Evolutionary conservation across 1,140 invertebrate genomes (phyloP).

Genomic region (Medauroidea extradentata): DNA sequence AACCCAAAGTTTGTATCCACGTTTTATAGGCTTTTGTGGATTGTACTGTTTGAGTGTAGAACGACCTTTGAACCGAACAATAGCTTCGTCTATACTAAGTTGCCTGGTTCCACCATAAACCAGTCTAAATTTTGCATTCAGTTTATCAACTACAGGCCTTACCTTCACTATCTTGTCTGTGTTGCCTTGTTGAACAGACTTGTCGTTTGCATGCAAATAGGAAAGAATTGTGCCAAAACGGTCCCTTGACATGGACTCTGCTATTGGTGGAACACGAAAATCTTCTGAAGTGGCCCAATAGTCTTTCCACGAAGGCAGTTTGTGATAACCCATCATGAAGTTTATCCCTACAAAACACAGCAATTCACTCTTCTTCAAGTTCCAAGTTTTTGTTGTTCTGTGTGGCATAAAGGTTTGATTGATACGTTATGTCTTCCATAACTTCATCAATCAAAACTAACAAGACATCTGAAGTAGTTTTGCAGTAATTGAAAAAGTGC

Average conservation of each 20-base stretch:
- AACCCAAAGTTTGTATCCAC: constrained; percentile 11
- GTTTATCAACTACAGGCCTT: constrained; percentile 11
- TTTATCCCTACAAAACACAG: constrained; percentile 34
- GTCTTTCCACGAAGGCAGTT: constrained; percentile 3
- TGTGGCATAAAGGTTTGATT: constrained; percentile 30
- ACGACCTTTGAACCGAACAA: constrained; percentile 16
- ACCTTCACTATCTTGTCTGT: constrained; percentile 17
- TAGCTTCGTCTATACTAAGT: constrained; percentile 17
- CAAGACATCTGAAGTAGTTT: no score
- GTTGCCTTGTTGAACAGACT: constrained; percentile 7
- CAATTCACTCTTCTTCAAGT: constrained; percentile 32
- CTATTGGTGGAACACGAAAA: background rate
- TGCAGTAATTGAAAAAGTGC: no score
- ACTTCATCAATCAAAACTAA: background rate
- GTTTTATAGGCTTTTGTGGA: constrained; percentile 17
- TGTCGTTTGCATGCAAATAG: constrained; percentile 16
- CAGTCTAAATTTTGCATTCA: constrained; percentile 11
- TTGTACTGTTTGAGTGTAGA: constrained; percentile 14
- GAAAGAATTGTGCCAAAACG: constrained; percentile 10
- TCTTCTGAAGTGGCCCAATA: background rate
- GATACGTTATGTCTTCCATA: background rate
- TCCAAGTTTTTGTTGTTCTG: constrained; percentile 32
- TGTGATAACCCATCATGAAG: constrained; percentile 29
- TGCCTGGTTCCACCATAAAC: constrained; percentile 14
- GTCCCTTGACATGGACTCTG: background rate